Evolutionary conservation across 2,888 invertebrate genomes (phyloP).

Genomic region (Melieria crassipennis): DNA sequence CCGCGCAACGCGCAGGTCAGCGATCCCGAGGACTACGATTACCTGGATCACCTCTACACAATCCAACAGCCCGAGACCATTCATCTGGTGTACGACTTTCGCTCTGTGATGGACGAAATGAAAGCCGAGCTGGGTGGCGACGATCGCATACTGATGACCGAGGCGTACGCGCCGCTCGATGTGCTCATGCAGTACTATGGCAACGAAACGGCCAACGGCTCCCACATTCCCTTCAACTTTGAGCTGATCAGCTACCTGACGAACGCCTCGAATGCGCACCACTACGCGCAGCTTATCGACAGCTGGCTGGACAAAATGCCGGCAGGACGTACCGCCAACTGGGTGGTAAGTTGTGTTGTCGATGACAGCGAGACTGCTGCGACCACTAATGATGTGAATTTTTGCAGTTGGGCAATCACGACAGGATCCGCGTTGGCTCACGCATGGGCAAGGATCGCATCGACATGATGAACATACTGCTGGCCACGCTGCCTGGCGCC

Average conservation of each 20-base stretch:
- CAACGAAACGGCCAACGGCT: constrained; percentile 63
- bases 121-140: constrained; percentile 57
- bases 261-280: constrained; percentile 67
- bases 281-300: constrained; percentile 69
- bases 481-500: constrained; percentile 82
- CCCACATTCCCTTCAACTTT: constrained; percentile 76
- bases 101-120: constrained; percentile 69
- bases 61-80: constrained; percentile 70
- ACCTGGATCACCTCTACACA: constrained; percentile 71
- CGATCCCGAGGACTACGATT: constrained; percentile 68
- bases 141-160: constrained; percentile 70
- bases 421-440: constrained; percentile 74
- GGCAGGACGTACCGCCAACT: constrained; percentile 70
- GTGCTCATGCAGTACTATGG: constrained; percentile 73
- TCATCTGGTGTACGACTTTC: constrained; percentile 70
- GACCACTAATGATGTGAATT: neutral
- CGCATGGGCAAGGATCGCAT: constrained; percentile 75
- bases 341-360: constrained; percentile 68
- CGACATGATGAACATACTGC: constrained; percentile 83
- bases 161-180: constrained; percentile 70
- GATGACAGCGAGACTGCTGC: neutral
- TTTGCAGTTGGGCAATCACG: constrained; percentile 79
- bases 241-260: constrained; percentile 70
- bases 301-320: constrained; percentile 73
- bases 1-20: constrained; percentile 66